phyloP scores from a whole-genome alignment of 2,113 vertebrate genomes.

The Entomyzon cyanotis region DNA sequence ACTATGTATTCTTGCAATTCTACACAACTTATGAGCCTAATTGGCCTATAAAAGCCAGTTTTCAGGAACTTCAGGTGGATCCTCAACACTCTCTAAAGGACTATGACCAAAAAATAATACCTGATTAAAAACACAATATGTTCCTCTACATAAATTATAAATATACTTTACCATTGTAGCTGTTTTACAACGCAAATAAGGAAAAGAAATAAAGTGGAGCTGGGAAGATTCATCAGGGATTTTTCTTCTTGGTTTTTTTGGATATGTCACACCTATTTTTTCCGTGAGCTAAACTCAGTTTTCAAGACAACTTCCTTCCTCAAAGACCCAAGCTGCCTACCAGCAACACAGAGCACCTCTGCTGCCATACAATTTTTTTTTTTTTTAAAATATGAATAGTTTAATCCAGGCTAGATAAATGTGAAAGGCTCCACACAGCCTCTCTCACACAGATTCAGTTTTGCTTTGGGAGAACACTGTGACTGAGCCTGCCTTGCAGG shows the following conservation, averaged over 20 bases:
- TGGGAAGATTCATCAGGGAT: background rate
- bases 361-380: background rate
- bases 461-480: background rate
- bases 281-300: background rate
- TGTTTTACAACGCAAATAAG: background rate
- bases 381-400: background rate
- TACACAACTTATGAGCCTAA: background rate
- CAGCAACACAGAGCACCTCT: background rate
- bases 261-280: background rate
- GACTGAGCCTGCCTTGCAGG: background rate
- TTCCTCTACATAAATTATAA: background rate
- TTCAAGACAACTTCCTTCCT: background rate
- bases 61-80: background rate
- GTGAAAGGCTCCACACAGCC: background rate
- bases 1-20: background rate
- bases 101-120: background rate
- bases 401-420: background rate
- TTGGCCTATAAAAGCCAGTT: background rate
- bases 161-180: background rate
- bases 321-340: background rate
- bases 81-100: background rate
- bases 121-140: background rate
- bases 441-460: background rate
- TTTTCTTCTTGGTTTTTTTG: background rate
- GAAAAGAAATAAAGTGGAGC: background rate